A percentile compares a stretch with the other conserved stretches of the same genome.
Evolutionary conservation across 2,797 vertebrate species (phyloP).

Genomic region (Ctenosaura bakeri): DNA sequence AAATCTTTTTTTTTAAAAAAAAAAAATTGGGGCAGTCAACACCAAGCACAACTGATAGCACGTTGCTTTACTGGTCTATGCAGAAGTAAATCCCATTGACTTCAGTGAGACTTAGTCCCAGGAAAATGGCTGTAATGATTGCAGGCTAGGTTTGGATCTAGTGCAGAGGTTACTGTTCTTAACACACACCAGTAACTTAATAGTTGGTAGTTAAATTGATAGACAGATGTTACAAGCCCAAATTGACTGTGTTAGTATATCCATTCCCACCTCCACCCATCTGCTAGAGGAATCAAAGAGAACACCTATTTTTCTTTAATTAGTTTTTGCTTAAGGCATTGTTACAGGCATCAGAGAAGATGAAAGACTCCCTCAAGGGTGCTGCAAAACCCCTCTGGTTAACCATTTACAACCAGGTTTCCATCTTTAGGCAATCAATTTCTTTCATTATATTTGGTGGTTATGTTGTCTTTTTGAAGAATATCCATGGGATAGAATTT

Average conservation of each 20-base stretch:
- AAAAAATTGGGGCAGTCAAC: neutral
- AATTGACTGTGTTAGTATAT: neutral
- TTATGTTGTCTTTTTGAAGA: conserved; percentile 59
- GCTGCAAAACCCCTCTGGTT: conserved; percentile 73
- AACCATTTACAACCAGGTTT: conserved; percentile 64
- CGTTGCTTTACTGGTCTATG: neutral
- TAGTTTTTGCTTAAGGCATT: conserved; percentile 72
- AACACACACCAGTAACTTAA: neutral
- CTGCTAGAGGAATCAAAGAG: conserved; percentile 46
- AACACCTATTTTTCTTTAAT: conserved; percentile 40
- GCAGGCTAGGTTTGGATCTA: neutral
- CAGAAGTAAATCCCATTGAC: neutral
- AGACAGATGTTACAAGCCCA: neutral
- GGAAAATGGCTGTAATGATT: neutral
- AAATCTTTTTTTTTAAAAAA: neutral
- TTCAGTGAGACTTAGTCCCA: neutral
- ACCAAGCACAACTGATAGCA: neutral
- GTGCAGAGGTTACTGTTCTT: neutral
- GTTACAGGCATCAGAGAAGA: conserved; percentile 76
- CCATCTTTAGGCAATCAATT: conserved; percentile 62
- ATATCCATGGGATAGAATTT: conserved; percentile 77
- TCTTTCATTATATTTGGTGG: conserved; percentile 81
- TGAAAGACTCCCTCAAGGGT: conserved; percentile 69
- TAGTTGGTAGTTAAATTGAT: neutral
- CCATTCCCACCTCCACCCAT: accelerated